phyloP scores from a whole-genome alignment of 1,140 invertebrate genomes.

The Oedothorax gibbosus region DNA sequence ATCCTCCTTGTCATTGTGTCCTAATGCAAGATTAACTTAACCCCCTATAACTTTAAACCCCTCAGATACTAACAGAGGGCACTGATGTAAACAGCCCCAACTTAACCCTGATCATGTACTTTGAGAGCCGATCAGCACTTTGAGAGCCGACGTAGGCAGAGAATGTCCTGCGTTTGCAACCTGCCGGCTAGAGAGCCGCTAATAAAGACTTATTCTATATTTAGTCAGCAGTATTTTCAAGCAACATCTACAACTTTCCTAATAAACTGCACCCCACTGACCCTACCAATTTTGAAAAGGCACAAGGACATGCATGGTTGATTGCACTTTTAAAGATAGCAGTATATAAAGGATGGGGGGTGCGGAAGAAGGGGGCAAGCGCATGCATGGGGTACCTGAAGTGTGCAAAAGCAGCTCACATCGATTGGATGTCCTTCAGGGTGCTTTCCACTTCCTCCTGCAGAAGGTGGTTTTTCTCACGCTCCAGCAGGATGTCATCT shows the following conservation, averaged over 20 bases:
- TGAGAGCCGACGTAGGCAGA: not conserved
- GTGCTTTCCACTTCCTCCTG: slow-evolving; percentile 99
- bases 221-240: too few relatives aligned
- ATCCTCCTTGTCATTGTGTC: too few relatives aligned
- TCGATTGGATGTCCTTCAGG: slow-evolving; percentile 98
- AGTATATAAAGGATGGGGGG: too few relatives aligned
- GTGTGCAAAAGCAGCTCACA: slow-evolving; percentile 76
- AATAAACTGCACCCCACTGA: not conserved
- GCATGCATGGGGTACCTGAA: not conserved
- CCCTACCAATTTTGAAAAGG: not conserved
- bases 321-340: not conserved
- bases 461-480: slow-evolving; percentile 95
- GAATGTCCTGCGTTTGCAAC: not conserved
- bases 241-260: not conserved
- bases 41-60: too few relatives aligned
- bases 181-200: not conserved
- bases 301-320: not conserved
- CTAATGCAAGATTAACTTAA: too few relatives aligned
- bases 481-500: slow-evolving; percentile 96
- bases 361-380: not conserved
- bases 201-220: too few relatives aligned
- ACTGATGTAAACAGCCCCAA: too few relatives aligned
- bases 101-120: too few relatives aligned
- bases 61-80: too few relatives aligned
- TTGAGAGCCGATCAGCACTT: too few relatives aligned